Conservation (phyloP, 2,797 vertebrate genomes). For the Macropus fuliginosus region DNA sequence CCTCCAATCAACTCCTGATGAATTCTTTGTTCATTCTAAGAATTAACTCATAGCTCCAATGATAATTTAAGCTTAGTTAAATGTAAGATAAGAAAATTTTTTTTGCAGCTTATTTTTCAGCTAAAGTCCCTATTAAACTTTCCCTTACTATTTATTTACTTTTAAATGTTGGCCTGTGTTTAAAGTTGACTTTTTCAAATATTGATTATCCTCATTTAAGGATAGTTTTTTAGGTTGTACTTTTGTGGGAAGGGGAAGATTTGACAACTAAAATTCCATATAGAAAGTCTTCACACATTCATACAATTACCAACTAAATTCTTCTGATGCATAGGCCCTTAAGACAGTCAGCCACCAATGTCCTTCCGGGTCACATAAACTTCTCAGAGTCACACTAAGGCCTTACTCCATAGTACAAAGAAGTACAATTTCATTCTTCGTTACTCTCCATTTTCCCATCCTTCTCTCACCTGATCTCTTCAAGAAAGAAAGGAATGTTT, state of each 20-base stretch:
- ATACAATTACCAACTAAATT: not conserved
- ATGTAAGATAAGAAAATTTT: not conserved
- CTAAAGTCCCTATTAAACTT: not conserved
- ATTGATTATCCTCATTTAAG: not conserved
- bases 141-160: not conserved
- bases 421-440: not conserved
- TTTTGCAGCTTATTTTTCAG: not conserved
- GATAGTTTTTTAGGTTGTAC: not conserved
- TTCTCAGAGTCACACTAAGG: not conserved
- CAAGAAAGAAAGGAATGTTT: not conserved
- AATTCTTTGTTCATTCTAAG: not conserved
- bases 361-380: not conserved
- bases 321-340: not conserved
- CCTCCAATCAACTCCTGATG: not conserved
- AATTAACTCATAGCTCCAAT: not conserved
- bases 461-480: not conserved
- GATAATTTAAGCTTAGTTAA: not conserved
- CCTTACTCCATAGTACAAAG: not conserved
- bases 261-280: not conserved
- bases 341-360: not conserved
- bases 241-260: not conserved
- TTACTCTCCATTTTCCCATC: not conserved
- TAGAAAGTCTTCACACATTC: not conserved
- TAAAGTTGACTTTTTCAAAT: not conserved
- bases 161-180: not conserved